Base-by-base conservation (phyloP, 2,888 invertebrate genomes). In the Drymonia ruficornis region DNA sequence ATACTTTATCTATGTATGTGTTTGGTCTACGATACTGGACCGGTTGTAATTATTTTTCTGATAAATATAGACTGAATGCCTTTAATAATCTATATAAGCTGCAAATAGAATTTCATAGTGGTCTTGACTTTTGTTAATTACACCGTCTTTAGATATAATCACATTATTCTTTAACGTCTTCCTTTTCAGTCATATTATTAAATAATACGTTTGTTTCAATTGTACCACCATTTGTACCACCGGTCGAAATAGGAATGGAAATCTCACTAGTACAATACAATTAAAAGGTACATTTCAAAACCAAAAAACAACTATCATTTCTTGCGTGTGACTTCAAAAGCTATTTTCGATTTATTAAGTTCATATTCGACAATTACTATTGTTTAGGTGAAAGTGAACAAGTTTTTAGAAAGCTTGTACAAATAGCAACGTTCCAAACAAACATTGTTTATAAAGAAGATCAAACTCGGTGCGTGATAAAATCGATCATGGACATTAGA, bases 1-100 rank as follows among this genome's bases (percentile, higher is more conserved):
- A 57, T 62, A 36, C 36, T 36, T 7, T 36, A 63, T 55, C 67
- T 74, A 78, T 65, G 59, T 75, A 78, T 65, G 59, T 67, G 66
- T 81, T 78, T 73, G 72, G 68, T 67, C 54, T 65, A 58, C 55
- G 73, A 75, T 76, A 77, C 56, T 65, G 65, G 67, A 63, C 65
- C 61, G 72, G 66, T 76, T 23, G 0, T 23, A 2, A 6, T 73
- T 73, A 61, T 58, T 60, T 70, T 60, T 65, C 52, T 67, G 68
- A 74, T 73, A 73, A 65, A 68, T 72, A 67, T 72, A 49, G 55
- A 68, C 53, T 54, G 62, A 66, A 67, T 58, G 45, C 48, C 28
- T 48, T 49, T 51, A 55, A 55, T 55, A 15, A 45, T 45, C 52
- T 55, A 65, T 65, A 55, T 52, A 23, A 29, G 31, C 31, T 36